Evolutionary conservation across 2,113 vertebrate species (phyloP), one percentile per base, ranked within the genome.

Genomic region (Triplophysa rosa): DNA sequence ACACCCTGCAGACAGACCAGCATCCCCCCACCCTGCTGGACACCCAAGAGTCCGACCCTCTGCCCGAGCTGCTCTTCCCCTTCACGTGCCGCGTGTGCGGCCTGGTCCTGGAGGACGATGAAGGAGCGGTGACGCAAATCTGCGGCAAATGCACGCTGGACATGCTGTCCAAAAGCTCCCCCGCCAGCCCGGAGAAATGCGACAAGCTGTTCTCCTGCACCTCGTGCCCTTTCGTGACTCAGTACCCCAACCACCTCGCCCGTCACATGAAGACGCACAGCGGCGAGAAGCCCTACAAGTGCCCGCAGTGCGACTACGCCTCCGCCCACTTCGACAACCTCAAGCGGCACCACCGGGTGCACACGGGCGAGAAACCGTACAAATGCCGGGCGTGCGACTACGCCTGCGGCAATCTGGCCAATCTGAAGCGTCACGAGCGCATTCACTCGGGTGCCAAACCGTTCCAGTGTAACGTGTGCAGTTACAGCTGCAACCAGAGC

Each of bases 231-330:
- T 99, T 98, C 17, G 94, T 97, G 87, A 98, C 97, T 17, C 97
- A 97, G 85, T 99, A 99, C 87, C 96, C 96, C 67, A 98, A 99
- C 92, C 96, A 99, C 88, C 87, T 99, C 89, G 95, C 95, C 0
- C 95, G 97, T 72, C 97, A 98, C 93, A 99, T 98, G 96, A 98
- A 98, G 92, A 98, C 96, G 0, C 97, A 98, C 92, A 98, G 96
- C 1, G 96, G 97, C 0, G 97, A 99, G 88, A 99, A 98, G 89
- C 97, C 96, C 0, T 98, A 97, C 29, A 93, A 93, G 87, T 99
- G 97, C 86, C 95, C 95, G 0, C 95, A 96, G 86, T 99, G 97
- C 84, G 94, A 95, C 54, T 99, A 98, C 0, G 96, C 97, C 72
- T 98, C 97, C 0, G 97, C 97, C 24, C 97, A 99, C 88, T 94